These are phyloP conservation scores for Allygus modestus DNA, from an alignment of 2,888 invertebrate species.

Conservation along the genomic window DNA sequence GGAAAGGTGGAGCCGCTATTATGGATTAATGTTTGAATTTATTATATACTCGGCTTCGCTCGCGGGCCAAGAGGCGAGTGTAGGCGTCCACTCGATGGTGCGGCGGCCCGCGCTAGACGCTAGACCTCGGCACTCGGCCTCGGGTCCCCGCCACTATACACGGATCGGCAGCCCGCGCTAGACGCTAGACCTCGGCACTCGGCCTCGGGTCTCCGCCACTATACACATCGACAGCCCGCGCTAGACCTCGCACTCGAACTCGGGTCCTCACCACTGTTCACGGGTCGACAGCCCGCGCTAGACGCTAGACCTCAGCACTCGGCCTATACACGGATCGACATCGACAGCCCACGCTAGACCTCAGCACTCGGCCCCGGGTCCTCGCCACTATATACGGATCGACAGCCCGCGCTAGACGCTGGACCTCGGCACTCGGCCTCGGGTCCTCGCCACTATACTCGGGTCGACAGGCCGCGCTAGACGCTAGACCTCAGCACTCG, in stretches of 20 bases:
- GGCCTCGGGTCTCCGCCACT: too few species aligned
- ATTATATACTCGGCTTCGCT: slow-evolving; percentile 39
- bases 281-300: background rate
- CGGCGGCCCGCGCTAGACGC: background rate
- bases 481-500: background rate
- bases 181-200: background rate
- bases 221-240: too few species aligned
- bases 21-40: slow-evolving; percentile 63
- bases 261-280: too few species aligned
- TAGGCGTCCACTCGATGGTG: slow-evolving; percentile 1
- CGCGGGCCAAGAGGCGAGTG: slow-evolving; percentile 21
- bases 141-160: too few species aligned
- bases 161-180: too few species aligned
- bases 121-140: background rate
- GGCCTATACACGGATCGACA: too few species aligned
- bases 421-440: background rate
- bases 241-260: background rate
- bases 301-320: background rate
- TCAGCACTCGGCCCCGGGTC: background rate
- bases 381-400: background rate
- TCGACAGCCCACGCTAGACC: background rate
- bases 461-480: background rate
- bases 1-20: slow-evolving; percentile 61
- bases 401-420: background rate
- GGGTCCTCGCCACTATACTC: too few species aligned